These are phyloP conservation scores for Agrotis segetum DNA, from an alignment of 2,888 invertebrate genomes.

Conservation along the genomic window DNA sequence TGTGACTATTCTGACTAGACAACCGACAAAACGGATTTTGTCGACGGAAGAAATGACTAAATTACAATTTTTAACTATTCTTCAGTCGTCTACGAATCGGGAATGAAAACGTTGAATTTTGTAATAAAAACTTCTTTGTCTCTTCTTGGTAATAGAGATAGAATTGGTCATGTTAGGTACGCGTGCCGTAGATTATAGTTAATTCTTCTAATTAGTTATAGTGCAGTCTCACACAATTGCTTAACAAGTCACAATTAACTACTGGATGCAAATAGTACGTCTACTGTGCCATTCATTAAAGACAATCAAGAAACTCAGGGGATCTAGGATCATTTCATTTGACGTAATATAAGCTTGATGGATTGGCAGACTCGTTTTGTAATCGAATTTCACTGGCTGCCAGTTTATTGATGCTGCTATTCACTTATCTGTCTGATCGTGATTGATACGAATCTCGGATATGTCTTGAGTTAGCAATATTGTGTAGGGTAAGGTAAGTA, in stretches of 20 bases:
- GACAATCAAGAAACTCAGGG: conserved; percentile 45
- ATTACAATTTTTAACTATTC: too few species aligned
- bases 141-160: too few species aligned
- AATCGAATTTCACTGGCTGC: conserved; percentile 15
- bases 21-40: too few species aligned
- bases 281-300: conserved; percentile 53
- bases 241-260: conserved; percentile 62
- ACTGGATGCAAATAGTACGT: conserved; percentile 61
- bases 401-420: conserved; percentile 24
- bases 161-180: too few species aligned
- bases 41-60: too few species aligned
- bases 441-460: conserved; percentile 17
- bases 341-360: conserved; percentile 14
- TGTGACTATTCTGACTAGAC: too few species aligned
- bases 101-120: too few species aligned
- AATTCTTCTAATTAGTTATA: conserved; percentile 45
- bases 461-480: neutral
- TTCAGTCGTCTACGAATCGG: too few species aligned
- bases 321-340: conserved; percentile 17
- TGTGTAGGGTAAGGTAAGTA: conserved; percentile 5
- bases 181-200: conserved; percentile 37
- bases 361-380: conserved; percentile 30
- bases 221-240: conserved; percentile 41
- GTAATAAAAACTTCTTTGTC: too few species aligned
- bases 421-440: conserved; percentile 16